Evolutionary conservation across 2,888 invertebrate species (phyloP), one percentile per base, ranked within the genome.

Genomic region (Orthosia gracilis): DNA sequence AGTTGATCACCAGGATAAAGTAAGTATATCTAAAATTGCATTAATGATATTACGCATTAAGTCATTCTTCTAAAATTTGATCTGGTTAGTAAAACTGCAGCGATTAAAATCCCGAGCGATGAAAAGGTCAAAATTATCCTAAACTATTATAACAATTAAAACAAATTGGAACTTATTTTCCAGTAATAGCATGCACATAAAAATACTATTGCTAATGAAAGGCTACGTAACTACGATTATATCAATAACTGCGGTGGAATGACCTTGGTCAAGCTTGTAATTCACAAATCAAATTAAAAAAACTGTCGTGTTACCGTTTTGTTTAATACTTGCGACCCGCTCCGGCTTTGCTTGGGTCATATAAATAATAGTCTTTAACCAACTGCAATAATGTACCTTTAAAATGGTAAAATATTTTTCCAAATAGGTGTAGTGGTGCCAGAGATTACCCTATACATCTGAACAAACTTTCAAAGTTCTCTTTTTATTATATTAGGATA

Each of bases 281-380:
- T 69, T 66, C 73, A 77, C 76, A 70, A 80, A 82, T 76, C 67
- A 77, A 70, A 74, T 70, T 59, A 78, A 73, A 73, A 75, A 73
- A 75, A 54, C 31, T 73, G 58, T 69, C 62, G 55, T 72, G 65
- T 74, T 15, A 66, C 59, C 63, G 68, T 78, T 69, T 40, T 61
- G 31, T 71, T 76, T 21, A 31, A 40, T 62, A 69, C 40, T 65
- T 58, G 9, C 9, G 40, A 40, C 40, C 40, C 40, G 40, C 9
- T 9, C 40, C 1, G 0, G 40, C 40, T 40, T 40, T 7, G 40
- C 40, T 40, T 40, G 40, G 40, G 40, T 40, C 40, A 40, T 40
- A 40, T 9, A 9, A 4, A 7, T 31, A 31, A 31, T 7, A 5
- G 31, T 31, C 0, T 31, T 31, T 31, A 7, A 31, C 31, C 31